Conservation (phyloP, 2,888 invertebrate species). For the Drosophila demipolita region DNA sequence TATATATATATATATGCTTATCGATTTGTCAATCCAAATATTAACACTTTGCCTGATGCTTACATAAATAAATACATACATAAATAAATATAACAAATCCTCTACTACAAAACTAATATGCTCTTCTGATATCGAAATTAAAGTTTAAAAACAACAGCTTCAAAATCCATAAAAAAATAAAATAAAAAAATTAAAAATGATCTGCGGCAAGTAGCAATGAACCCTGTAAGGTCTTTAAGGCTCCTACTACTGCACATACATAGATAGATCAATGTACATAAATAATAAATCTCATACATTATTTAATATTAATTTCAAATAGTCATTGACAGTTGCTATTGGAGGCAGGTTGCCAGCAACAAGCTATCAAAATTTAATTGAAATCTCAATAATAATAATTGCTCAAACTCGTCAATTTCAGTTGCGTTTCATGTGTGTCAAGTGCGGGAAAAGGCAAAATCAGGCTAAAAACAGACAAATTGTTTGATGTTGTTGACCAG, state of each 20-base stretch:
- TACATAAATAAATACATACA: not conserved
- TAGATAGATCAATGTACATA: conserved; percentile 10
- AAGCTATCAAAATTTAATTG: conserved; percentile 21
- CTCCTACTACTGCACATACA: conserved; percentile 36
- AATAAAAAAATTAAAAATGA: conserved; percentile 33
- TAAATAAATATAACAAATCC: not conserved
- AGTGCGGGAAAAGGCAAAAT: conserved; percentile 16
- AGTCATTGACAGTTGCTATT: conserved; percentile 31
- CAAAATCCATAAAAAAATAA: conserved; percentile 16
- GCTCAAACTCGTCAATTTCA: conserved; percentile 26
- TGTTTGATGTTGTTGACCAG: conserved; percentile 8
- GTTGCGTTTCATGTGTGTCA: conserved; percentile 53
- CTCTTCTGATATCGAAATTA: not conserved
- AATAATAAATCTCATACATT: conserved; percentile 62
- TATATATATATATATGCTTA: too few species aligned
- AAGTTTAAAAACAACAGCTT: conserved; percentile 11
- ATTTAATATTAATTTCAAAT: conserved; percentile 53
- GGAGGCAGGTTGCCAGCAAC: conserved; percentile 19
- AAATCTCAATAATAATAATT: conserved; percentile 42
- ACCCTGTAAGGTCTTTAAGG: conserved; percentile 71
- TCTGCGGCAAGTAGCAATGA: conserved; percentile 77
- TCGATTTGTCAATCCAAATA: not conserved
- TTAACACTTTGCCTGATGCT: not conserved
- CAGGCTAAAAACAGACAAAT: not conserved
- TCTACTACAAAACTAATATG: not conserved